Conservation (phyloP, 2,888 invertebrate species). For the Ellobium chinense region DNA sequence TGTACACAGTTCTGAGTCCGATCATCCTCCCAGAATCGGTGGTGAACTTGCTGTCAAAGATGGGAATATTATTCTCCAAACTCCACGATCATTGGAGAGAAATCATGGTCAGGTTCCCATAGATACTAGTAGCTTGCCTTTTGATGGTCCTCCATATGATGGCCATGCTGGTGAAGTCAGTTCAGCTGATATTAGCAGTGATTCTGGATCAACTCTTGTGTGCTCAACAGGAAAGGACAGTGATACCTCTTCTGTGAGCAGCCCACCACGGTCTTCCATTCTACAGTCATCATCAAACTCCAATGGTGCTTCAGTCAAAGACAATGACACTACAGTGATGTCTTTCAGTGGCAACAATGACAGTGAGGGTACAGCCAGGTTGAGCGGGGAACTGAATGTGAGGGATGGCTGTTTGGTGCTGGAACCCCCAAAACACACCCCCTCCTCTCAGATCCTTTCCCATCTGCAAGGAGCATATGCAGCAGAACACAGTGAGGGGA, state of each 20-base stretch:
- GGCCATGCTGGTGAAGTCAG: neutral
- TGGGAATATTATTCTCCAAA: neutral
- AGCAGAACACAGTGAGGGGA: neutral
- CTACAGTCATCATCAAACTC: neutral
- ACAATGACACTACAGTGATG: neutral
- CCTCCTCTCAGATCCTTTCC: slow-evolving; percentile 31
- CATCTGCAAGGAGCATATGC: slow-evolving; percentile 30
- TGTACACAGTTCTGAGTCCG: neutral
- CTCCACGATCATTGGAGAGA: neutral
- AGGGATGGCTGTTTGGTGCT: slow-evolving; percentile 17
- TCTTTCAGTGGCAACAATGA: neutral
- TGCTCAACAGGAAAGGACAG: neutral
- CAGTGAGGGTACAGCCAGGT: neutral
- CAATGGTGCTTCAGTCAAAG: neutral
- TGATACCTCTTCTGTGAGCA: neutral
- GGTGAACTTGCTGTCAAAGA: slow-evolving; percentile 8
- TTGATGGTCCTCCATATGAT: neutral
- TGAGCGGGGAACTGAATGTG: slow-evolving; percentile 16
- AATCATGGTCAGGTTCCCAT: no score
- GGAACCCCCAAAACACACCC: slow-evolving; percentile 26
- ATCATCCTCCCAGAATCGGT: neutral
- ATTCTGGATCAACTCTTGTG: neutral
- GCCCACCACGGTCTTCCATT: neutral
- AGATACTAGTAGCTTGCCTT: neutral
- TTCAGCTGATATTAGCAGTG: neutral